Conservation (phyloP, 2,888 invertebrate genomes). For the Punctoribates punctum region DNA sequence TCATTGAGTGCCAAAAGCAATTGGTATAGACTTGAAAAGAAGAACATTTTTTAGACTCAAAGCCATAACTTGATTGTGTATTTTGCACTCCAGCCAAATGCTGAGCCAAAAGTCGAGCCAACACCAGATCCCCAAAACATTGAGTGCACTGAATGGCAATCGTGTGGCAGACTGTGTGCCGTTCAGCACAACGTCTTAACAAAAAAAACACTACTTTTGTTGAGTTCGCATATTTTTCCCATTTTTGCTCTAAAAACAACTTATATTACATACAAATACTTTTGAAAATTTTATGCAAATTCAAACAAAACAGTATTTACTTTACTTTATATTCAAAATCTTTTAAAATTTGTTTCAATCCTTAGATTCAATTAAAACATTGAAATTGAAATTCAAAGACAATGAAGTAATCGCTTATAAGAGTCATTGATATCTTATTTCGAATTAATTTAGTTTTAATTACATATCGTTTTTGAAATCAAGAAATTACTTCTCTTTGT, state of each 20-base stretch:
- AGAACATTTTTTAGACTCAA: background rate
- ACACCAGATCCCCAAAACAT: background rate
- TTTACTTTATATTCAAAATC: background rate
- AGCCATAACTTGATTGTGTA: constrained; percentile 2
- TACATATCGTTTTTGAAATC: too few relatives aligned
- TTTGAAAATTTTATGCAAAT: constrained; percentile 27
- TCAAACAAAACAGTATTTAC: constrained; percentile 12
- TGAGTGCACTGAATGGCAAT: background rate
- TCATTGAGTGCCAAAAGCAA: background rate
- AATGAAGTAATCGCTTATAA: too few relatives aligned
- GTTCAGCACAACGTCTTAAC: background rate
- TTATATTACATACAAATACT: background rate
- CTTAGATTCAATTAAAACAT: too few relatives aligned
- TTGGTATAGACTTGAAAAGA: background rate
- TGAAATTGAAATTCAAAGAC: too few relatives aligned
- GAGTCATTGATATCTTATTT: too few relatives aligned
- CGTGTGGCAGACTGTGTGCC: background rate
- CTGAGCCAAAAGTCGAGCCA: background rate
- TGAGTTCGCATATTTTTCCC: background rate
- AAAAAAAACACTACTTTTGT: background rate
- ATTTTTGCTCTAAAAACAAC: background rate
- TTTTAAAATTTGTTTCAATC: too few relatives aligned
- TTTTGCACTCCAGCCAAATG: constrained; percentile 30
- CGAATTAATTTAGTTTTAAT: too few relatives aligned
- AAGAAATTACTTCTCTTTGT: too few relatives aligned